Conservation (phyloP, 2,113 vertebrate species). For the Ceyx margarethae region DNA sequence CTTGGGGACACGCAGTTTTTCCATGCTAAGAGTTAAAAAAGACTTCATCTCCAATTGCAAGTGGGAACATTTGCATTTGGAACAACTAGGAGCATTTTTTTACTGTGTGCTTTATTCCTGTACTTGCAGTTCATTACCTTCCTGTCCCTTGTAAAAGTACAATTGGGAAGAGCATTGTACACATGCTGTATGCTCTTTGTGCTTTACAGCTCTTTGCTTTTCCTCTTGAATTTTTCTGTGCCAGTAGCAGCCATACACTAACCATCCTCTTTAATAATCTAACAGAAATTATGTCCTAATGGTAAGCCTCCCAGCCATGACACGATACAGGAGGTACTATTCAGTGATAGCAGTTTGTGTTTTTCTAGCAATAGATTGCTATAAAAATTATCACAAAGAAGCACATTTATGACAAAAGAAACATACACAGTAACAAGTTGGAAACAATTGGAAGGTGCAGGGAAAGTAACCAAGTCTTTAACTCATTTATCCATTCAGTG, state of each 20-base stretch:
- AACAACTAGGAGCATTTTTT: not conserved
- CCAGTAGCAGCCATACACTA: not conserved
- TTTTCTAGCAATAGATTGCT: not conserved
- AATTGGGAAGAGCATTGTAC: not conserved
- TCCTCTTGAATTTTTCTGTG: not conserved
- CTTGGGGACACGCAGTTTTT: not conserved
- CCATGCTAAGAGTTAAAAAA: not conserved
- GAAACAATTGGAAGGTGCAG: not conserved
- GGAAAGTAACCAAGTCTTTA: not conserved
- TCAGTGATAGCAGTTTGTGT: not conserved
- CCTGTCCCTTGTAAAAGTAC: not conserved
- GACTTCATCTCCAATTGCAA: not conserved
- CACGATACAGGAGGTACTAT: not conserved
- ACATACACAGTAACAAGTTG: not conserved
- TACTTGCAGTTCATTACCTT: not conserved
- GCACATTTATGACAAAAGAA: not conserved
- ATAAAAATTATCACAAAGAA: not conserved
- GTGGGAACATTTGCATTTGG: not conserved
- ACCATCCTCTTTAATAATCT: not conserved
- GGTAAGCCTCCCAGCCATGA: not conserved
- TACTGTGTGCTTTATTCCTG: not conserved
- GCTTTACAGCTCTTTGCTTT: not conserved
- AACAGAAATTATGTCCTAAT: not conserved
- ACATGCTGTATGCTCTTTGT: fast-evolving
- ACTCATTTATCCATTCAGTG: not conserved